Evolutionary conservation across 1,140 invertebrate species (phyloP).

Genomic region (Brachystomella parvula): DNA sequence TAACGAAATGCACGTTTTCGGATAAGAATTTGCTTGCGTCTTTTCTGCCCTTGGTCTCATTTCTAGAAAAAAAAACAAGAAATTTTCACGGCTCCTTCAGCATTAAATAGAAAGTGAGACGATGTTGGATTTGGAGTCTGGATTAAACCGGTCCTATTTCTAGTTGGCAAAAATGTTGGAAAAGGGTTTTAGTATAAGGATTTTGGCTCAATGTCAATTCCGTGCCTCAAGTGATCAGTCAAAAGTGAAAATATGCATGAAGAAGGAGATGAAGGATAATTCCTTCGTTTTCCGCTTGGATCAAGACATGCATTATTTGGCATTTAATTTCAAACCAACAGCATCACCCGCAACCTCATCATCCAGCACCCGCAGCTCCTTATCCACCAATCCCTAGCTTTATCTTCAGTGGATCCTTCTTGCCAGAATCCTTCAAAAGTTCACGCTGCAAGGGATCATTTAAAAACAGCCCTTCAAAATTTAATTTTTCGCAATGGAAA

Average conservation of each 20-base stretch:
- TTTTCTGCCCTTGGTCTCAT: constrained; percentile 4
- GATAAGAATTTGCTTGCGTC: not conserved
- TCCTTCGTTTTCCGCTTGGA: constrained; percentile 1
- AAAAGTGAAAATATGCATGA: not conserved
- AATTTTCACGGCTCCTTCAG: not conserved
- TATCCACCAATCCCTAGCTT: not conserved
- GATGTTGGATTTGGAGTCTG: not conserved
- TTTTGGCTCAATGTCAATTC: not conserved
- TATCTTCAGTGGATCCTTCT: too few species aligned
- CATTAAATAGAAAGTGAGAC: not conserved
- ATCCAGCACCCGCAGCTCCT: too few species aligned
- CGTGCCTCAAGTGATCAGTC: not conserved
- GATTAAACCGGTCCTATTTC: too few species aligned
- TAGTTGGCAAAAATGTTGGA: too few species aligned
- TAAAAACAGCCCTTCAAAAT: too few species aligned
- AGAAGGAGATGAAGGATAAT: constrained; percentile 1
- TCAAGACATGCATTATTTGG: constrained; percentile 1
- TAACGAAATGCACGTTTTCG: not conserved
- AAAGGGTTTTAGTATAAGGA: too few species aligned
- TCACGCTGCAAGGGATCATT: too few species aligned
- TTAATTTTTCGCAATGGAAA: too few species aligned
- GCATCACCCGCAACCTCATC: too few species aligned
- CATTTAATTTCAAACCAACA: not conserved
- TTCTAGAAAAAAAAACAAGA: too few species aligned
- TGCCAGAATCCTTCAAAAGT: too few species aligned